Evolutionary conservation across 1,140 invertebrate genomes (phyloP), one percentile per base, ranked within the genome.

Genomic region (Microplitis mediator): DNA sequence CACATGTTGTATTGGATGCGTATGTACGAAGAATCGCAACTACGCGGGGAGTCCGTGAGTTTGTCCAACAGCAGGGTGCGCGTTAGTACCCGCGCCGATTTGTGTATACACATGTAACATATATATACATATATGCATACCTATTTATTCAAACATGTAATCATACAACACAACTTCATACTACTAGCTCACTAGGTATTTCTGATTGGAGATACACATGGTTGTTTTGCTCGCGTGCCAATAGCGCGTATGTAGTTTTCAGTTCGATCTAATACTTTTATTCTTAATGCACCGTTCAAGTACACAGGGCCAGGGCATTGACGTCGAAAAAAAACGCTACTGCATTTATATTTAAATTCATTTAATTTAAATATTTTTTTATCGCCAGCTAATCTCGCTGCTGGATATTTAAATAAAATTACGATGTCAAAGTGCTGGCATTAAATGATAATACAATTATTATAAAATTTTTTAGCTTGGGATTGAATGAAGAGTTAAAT

Each of bases 1-100:
- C 45, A 72, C 39, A 58, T 60, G 31, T 67, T 56, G 51, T 62
- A 58, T 58, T 58, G 16, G 56, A 58, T 58, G 56, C 56, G 56
- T 58, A 45, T 45, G 39, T 45, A 58, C 56, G 56, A 58, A 58
- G 31, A 31, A 58, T 58, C 56, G 56, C 56, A 31, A 31, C 14
- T 58, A 54, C 13, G 52, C 16, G 13, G 52, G 16, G 56, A 58
- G 56, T 58, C 14, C 23, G 39, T 45, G 39, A 45, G 39, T 23
- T 23, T 58, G 52, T 54, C 14, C 56, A 58, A 58, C 56, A 58
- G 56, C 56, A 31, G 56, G 56, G 56, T 58, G 56, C 23, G 16
- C 56, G 23, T 23, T 11, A 58, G 14, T 11, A 58, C 8, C 23
- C 23, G 16, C 9, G 56, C 23, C 56, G 23, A 58, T 58, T 58